Conservation (phyloP, 2,797 vertebrate species). For the Mus spretus region DNA sequence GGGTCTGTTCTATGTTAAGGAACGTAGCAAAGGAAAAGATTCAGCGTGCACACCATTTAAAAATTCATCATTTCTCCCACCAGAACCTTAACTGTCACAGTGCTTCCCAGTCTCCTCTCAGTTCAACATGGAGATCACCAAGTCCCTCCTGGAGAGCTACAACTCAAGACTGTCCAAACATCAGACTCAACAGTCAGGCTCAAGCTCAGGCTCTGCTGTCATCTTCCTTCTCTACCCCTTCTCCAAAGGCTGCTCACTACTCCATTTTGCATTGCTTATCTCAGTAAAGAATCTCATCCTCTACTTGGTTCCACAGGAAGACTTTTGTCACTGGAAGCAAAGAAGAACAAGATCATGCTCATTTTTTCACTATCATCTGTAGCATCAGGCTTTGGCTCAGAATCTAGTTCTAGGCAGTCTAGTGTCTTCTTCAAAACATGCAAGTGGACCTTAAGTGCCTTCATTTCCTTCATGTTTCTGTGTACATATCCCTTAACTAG, state of each 20-base stretch:
- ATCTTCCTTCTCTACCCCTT: neutral
- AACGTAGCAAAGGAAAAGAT: neutral
- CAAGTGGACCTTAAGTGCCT: neutral
- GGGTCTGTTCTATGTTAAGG: conserved; percentile 12
- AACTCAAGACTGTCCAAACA: neutral
- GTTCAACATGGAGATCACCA: conserved; percentile 1
- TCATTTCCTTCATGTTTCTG: conserved; percentile 59
- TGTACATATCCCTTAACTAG: conserved; percentile 46
- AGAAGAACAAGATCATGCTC: neutral
- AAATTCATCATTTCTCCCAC: conserved; percentile 27
- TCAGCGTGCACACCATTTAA: conserved; percentile 12
- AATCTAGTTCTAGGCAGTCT: conserved; percentile 25
- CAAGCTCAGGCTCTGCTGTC: conserved; percentile 2
- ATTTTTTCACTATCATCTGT: neutral
- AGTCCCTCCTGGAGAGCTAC: conserved; percentile 17
- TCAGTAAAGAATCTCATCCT: conserved; percentile 1
- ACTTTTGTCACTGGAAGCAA: conserved; percentile 8
- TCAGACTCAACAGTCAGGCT: conserved; percentile 33
- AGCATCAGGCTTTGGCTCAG: neutral
- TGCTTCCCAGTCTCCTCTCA: neutral
- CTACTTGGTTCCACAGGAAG: neutral
- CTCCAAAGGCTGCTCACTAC: neutral
- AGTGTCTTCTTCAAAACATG: conserved; percentile 10
- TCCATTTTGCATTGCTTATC: conserved; percentile 22
- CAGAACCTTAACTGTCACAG: conserved; percentile 52